Evolutionary conservation across 1,140 invertebrate species (phyloP), one percentile per base, ranked within the genome.

Genomic region (Drosophila tristis): DNA sequence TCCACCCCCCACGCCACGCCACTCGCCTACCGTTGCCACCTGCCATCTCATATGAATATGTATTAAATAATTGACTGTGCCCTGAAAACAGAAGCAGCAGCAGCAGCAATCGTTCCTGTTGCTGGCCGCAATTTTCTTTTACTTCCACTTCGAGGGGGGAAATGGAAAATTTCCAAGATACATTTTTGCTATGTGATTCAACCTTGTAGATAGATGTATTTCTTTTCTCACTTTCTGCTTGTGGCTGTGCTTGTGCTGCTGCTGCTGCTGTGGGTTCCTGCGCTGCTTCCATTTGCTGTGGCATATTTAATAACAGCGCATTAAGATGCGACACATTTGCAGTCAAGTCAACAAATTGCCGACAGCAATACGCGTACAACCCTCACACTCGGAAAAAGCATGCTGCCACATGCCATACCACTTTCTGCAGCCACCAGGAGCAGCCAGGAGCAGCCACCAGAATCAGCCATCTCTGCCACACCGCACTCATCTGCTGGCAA

Each of bases 331-430:
- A 87, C 78, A 81, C 82, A 85, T 85, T 85, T 81, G 74, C 82
- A 78, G 81, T 85, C 78, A 78, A 85, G 82, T 85, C 81, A 85
- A 85, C 82, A 85, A 85, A 85, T 85, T 85, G 81, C 81, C 81
- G 59, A 65, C 82, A 86, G 81, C 82, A 74, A 80, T 71, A 44
- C 42, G 6, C 44, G 72, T 29, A 35, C 35, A 20, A 16, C 42
- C 39, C 26, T 56, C 31, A 3, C 31, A 35, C 31, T 11, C 9
- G 0, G 0, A 2, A 39, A 29, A 29, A 29, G 26, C 26, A 29
- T 29, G 26, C 26, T 29, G 47, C 31, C 53, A 23, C 29, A 23
- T 26, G 9, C 25, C 16, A 35, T 55, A 39, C 23, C 13, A 25
- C 20, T 20, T 20, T 20, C 20, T n/a, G 9, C 53, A 48, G 29